Evolutionary conservation across 2,888 invertebrate species (phyloP).

Genomic region (Gandaritis pyraliata): DNA sequence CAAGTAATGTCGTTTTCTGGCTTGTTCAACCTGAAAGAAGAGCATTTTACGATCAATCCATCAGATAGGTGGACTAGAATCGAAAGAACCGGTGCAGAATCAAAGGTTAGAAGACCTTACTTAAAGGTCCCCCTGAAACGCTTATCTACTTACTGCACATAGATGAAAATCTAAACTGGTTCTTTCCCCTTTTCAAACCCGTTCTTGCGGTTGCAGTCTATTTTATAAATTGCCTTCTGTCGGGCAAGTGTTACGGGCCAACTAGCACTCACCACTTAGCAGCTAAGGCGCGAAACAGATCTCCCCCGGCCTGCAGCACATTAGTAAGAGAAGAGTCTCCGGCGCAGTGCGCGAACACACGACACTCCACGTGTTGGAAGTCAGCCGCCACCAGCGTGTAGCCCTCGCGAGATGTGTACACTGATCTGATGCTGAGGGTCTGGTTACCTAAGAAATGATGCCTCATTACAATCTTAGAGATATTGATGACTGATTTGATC

Average conservation of each 20-base stretch:
- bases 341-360: conserved; percentile 75
- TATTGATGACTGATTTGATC: background rate
- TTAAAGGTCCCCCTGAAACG: too few species aligned
- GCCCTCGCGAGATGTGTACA: conserved; percentile 62
- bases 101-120: too few species aligned
- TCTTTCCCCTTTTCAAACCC: too few species aligned
- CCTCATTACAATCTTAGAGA: background rate
- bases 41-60: too few species aligned
- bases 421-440: conserved; percentile 60
- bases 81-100: too few species aligned
- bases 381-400: conserved; percentile 71
- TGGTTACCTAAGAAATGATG: conserved; percentile 10
- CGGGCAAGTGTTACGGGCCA: too few species aligned
- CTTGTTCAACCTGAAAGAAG: conserved; percentile 61
- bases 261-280: conserved; percentile 61
- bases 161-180: too few species aligned
- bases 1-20: conserved; percentile 48
- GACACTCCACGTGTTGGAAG: conserved; percentile 79
- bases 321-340: conserved; percentile 57
- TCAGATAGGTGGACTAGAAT: too few species aligned
- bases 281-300: conserved; percentile 72
- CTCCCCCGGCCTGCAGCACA: conserved; percentile 54
- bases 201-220: too few species aligned
- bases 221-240: too few species aligned
- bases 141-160: too few species aligned